These are phyloP conservation scores for Clunio marinus DNA, from an alignment of 2,888 invertebrate genomes.

Conservation along the genomic window DNA sequence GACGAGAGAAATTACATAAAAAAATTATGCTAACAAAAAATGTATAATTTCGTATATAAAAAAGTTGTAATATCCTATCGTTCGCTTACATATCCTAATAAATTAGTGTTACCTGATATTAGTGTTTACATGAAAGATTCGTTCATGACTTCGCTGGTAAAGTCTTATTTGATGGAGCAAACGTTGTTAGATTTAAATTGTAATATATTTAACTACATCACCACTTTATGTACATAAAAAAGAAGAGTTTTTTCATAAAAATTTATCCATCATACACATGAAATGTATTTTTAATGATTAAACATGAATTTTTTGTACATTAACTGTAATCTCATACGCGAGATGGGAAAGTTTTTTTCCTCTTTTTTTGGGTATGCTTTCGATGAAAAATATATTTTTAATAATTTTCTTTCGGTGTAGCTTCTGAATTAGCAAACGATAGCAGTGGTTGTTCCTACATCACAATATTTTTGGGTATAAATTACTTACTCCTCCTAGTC, in stretches of 20 bases:
- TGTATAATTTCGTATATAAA: neutral
- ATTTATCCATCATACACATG: slow-evolving; percentile 31
- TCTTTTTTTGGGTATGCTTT: too few species aligned
- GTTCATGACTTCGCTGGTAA: neutral
- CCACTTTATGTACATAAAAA: neutral
- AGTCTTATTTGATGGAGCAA: neutral
- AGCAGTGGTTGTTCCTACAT: neutral
- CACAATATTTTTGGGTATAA: too few species aligned
- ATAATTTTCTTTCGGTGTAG: slow-evolving; percentile 9
- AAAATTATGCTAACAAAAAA: neutral
- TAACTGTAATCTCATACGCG: slow-evolving; percentile 36
- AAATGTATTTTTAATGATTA: slow-evolving; percentile 38
- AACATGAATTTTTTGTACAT: slow-evolving; percentile 35
- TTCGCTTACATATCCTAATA: slow-evolving; percentile 8
- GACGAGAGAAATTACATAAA: neutral
- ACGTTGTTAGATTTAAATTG: slow-evolving; percentile 13
- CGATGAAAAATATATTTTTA: slow-evolving; percentile 38
- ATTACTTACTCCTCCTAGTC: slow-evolving; percentile 10
- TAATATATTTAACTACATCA: slow-evolving; percentile 8
- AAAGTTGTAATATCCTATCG: neutral
- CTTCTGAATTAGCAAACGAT: slow-evolving; percentile 27
- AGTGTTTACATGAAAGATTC: neutral
- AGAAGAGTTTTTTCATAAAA: slow-evolving; percentile 23
- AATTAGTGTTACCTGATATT: slow-evolving; percentile 10
- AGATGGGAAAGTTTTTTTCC: slow-evolving; percentile 27